These are phyloP conservation scores for Conchocele bisecta DNA, from an alignment of 2,888 invertebrate genomes.

Conservation along the genomic window DNA sequence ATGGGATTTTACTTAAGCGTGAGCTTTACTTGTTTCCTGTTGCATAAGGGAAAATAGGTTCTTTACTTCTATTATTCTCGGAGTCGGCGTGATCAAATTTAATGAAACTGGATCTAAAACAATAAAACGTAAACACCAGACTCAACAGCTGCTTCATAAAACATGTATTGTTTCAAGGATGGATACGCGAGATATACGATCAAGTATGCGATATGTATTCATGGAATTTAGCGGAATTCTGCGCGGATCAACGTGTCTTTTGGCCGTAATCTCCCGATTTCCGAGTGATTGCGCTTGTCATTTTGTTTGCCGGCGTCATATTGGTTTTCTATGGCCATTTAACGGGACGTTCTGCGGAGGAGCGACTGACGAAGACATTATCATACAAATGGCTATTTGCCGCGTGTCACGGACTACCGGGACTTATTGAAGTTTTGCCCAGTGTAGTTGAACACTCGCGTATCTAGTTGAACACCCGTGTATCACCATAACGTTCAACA, in stretches of 20 bases:
- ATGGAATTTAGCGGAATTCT: slow-evolving; percentile 52
- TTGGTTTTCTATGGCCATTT: slow-evolving; percentile 45
- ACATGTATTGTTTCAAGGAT: slow-evolving; percentile 50
- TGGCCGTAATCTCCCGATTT: slow-evolving; percentile 49
- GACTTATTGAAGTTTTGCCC: too few relatives aligned
- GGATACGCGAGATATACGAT: slow-evolving; percentile 48
- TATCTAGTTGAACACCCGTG: too few relatives aligned
- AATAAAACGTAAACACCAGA: slow-evolving; percentile 49
- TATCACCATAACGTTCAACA: too few relatives aligned
- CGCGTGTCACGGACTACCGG: too few relatives aligned
- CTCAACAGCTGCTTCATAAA: slow-evolving; percentile 37
- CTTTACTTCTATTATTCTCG: slow-evolving; percentile 49
- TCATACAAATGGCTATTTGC: slow-evolving; percentile 63
- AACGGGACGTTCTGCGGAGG: slow-evolving; percentile 29
- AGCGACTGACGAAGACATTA: slow-evolving; percentile 53
- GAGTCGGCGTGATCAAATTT: slow-evolving; percentile 43
- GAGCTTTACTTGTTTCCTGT: slow-evolving; percentile 39
- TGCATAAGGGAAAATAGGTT: slow-evolving; percentile 23
- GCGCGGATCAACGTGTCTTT: slow-evolving; percentile 31
- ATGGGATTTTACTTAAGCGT: slow-evolving; percentile 51
- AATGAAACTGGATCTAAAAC: slow-evolving; percentile 50
- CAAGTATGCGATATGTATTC: slow-evolving; percentile 60
- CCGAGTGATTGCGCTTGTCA: slow-evolving; percentile 53
- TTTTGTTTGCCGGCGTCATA: slow-evolving; percentile 36
- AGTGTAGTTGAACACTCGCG: too few relatives aligned